Base-by-base conservation (phyloP, 2,113 vertebrate species). In the Colossoma macropomum region DNA sequence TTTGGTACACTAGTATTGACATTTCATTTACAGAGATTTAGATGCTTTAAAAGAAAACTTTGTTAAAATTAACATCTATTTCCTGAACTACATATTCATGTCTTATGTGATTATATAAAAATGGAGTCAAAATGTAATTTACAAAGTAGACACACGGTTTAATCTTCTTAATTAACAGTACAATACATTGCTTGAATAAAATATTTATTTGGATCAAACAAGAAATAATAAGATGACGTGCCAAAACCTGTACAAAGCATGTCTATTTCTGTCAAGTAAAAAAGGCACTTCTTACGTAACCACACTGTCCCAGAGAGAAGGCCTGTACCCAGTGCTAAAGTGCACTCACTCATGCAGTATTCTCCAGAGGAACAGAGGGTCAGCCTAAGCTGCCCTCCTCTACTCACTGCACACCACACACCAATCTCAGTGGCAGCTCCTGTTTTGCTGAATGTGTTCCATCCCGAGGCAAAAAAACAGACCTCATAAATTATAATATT, bases 231-330 rank as follows among this genome's bases (percentile, higher is more conserved):
- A n/a, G 1, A 71, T 54, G 8, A 27, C 1, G 7, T 7, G n/a
- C 50, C 62, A 59, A 76, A 75, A 68, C 15, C 69, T 75, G 25
- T 81, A 81, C 54, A 66, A 72, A 56, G 0, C 74, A 56, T 12
- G 34, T 27, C 32, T 59, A 6, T 56, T 54, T 77, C 30, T 45
- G 17, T 73, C 48, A 60, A 70, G n/a, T 60, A 34, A 63, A 50
- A 63, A 71, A 41, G n/a, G 9, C 60, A 28, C 34, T 48, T 77
- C 25, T 77, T 62, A 62, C 27, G 25, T 27, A 62, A 62, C 9
- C 6, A 12, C 54, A 48, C 30, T 68, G 63, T 30, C 30, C 27
- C 63, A 50, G 38, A 62, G 25, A 48, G 25, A 48, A 19, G 30
- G 38, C 27, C 15, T 25, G 23, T 9, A 79, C 48, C 48, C 77